phyloP scores from a whole-genome alignment of 2,888 invertebrate genomes.

The Polydrusus pterygomalis region DNA sequence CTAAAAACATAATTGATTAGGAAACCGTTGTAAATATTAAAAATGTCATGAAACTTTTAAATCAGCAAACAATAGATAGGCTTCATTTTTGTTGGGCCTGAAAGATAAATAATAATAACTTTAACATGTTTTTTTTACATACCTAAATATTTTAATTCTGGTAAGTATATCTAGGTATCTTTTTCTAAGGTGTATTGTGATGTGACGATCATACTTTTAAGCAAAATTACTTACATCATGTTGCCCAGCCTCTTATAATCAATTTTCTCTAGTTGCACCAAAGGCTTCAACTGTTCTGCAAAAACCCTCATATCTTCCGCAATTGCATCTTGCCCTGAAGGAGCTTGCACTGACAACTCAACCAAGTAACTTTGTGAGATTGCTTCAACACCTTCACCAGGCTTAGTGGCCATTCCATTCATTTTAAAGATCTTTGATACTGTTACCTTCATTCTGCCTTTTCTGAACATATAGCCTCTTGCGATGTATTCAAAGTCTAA shows the following conservation, averaged over 20 bases:
- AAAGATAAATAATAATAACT: too few species aligned
- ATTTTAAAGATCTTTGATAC: slow-evolving; percentile 94
- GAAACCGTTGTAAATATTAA: too few species aligned
- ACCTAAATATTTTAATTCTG: too few species aligned
- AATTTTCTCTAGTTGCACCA: slow-evolving; percentile 94
- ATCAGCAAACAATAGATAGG: too few species aligned
- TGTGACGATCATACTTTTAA: too few species aligned
- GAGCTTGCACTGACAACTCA: slow-evolving; percentile 92
- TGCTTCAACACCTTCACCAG: slow-evolving; percentile 83
- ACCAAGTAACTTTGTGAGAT: slow-evolving; percentile 95
- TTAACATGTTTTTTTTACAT: too few species aligned
- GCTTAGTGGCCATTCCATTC: slow-evolving; percentile 79
- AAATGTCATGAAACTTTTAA: too few species aligned
- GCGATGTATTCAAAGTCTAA: slow-evolving; percentile 96
- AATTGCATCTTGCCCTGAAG: slow-evolving; percentile 94
- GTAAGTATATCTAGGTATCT: too few species aligned
- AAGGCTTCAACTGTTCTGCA: slow-evolving; percentile 93
- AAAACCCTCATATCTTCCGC: slow-evolving; percentile 97
- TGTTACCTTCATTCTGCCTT: slow-evolving; percentile 97
- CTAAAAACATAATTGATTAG: not conserved
- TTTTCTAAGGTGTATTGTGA: too few species aligned
- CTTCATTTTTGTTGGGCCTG: too few species aligned
- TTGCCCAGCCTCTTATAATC: slow-evolving; percentile 85
- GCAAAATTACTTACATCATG: slow-evolving; percentile 59
- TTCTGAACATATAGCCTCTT: slow-evolving; percentile 95